A percentile compares a stretch with the other conserved stretches of the same genome.
Evolutionary conservation across 2,888 invertebrate genomes (phyloP).

Genomic region (Pterobdella sp.): DNA sequence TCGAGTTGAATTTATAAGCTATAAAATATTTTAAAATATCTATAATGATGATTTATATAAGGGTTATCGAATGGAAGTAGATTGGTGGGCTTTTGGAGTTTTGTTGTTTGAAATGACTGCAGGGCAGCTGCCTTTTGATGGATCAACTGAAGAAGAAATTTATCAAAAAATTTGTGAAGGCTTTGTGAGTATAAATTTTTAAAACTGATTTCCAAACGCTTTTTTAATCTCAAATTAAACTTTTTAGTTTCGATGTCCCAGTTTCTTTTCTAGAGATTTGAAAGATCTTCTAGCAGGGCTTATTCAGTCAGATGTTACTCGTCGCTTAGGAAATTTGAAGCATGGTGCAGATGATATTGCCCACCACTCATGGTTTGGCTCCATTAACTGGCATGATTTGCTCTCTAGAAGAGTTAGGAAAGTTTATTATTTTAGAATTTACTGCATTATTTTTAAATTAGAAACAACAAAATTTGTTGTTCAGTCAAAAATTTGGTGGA

Average conservation of each 20-base stretch:
- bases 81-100: slow-evolving; percentile 30
- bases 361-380: slow-evolving; percentile 12
- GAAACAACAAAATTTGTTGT: too few relatives aligned
- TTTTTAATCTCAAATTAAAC: not conserved
- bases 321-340: slow-evolving; percentile 24
- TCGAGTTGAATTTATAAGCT: not conserved
- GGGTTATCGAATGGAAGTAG: slow-evolving; percentile 26
- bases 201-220: not conserved
- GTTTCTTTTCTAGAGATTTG: slow-evolving; percentile 20
- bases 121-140: slow-evolving; percentile 24
- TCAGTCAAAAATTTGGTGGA: too few relatives aligned
- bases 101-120: slow-evolving; percentile 25
- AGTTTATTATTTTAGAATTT: too few relatives aligned
- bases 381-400: slow-evolving; percentile 23
- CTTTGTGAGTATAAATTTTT: not conserved
- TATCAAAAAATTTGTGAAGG: slow-evolving; percentile 28
- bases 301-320: slow-evolving; percentile 13
- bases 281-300: slow-evolving; percentile 17
- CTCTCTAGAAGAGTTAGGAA: slow-evolving; percentile 11
- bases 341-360: slow-evolving; percentile 24
- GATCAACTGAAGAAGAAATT: slow-evolving; percentile 26
- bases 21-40: too few relatives aligned
- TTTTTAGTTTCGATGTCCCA: slow-evolving; percentile 22
- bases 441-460: too few relatives aligned
- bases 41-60: too few relatives aligned